Evolutionary conservation across 2,113 vertebrate species (phyloP), one percentile per base, ranked within the genome.

Genomic region (Anarhynchus alexandrinus): DNA sequence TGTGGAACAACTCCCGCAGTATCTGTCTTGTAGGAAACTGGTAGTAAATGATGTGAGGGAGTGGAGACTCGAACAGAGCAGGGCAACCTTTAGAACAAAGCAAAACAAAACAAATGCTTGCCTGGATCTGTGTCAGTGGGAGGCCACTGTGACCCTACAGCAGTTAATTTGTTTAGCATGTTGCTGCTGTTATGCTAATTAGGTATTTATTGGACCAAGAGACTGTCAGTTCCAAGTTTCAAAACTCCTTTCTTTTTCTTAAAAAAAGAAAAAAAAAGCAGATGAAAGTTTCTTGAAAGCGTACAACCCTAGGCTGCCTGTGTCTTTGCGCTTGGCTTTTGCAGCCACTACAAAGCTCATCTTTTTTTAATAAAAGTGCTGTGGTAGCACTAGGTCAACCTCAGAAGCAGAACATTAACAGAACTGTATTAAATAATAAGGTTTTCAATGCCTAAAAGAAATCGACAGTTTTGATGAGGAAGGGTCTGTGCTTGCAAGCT

Each of bases 81-180:
- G 34, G 59, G 80, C 92, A n/a, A 45, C 94, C 91, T 89, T 94
- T 88, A 88, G 88, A 97, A 93, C 83, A 93, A 97, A 96, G 67
- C 67, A 85, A 78, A 95, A 82, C 87, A 79, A 96, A 94, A 54
- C 82, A 64, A 87, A 43, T 82, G 65, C 82, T 92, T 84, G 83
- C 62, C 86, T 96, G 93, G 93, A 86, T 94, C 20, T 12, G 62
- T 96, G 95, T 94, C 96, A 93, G 84, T 64, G 40, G 61, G 85
- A 95, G 93, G 91, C 86, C 57, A 11, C 81, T 54, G 59, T 86
- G 88, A 90, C 96, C 93, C 90, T 70, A 40, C 67, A 76, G 90
- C 70, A 84, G 82, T 85, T 66, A 88, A 91, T 88, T 81, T 97
- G 86, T 96, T 92, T 95, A 95, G 82, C n/a, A 5, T 73, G 82